Conservation (phyloP, 2,888 invertebrate species). For the Strigamia transsilvanica region DNA sequence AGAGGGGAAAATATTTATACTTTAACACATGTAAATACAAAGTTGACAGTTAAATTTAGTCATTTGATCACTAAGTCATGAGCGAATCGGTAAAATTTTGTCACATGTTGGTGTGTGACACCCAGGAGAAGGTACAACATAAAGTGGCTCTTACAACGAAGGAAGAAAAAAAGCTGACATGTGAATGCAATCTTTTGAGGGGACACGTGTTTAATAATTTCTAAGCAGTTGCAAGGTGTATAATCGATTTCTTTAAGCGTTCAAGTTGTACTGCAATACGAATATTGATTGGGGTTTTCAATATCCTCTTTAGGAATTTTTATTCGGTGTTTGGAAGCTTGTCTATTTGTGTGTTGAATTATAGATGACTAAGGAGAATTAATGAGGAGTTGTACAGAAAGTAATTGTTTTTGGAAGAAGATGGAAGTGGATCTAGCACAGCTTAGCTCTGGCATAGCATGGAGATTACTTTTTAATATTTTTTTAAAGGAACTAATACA, state of each 20-base stretch:
- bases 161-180: not conserved
- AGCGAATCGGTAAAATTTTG: not conserved
- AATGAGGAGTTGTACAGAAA: slow-evolving; percentile 1
- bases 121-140: not conserved
- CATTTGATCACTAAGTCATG: slow-evolving; percentile 14
- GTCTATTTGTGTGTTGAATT: slow-evolving; percentile 5
- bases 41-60: not conserved
- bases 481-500: too few relatives aligned
- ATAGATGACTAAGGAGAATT: not conserved
- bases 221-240: not conserved
- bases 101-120: not conserved
- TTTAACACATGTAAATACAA: not conserved
- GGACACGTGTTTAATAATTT: slow-evolving; percentile 15
- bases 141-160: too few relatives aligned
- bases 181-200: not conserved
- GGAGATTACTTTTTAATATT: too few relatives aligned
- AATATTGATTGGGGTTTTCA: slow-evolving; percentile 44
- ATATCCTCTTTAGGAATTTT: slow-evolving; percentile 18
- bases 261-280: not conserved
- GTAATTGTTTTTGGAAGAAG: slow-evolving; percentile 11
- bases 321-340: slow-evolving; percentile 11
- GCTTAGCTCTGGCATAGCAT: not conserved
- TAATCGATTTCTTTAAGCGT: not conserved
- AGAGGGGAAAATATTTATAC: slow-evolving; percentile 9
- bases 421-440: not conserved